Percentiles rank a stretch among this genome's conserved stretches.
Evolutionary conservation across 2,797 vertebrate species (phyloP).

Genomic region (Scolopax rusticola): DNA sequence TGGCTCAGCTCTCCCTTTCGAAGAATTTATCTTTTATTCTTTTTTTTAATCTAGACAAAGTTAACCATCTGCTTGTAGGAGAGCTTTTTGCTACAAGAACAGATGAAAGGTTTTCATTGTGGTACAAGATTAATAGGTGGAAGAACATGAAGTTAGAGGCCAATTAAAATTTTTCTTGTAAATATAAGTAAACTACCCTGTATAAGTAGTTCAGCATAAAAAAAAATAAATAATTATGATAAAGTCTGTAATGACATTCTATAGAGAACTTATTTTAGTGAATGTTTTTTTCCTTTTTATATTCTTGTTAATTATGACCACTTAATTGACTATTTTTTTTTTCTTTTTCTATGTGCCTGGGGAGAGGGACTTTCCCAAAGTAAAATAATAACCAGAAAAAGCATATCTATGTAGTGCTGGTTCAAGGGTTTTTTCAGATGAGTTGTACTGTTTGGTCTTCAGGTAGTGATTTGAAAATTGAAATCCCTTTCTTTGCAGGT

Average conservation of each 20-base stretch:
- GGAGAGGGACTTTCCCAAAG: neutral
- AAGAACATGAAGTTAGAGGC: neutral
- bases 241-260: neutral
- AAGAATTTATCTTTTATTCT: neutral
- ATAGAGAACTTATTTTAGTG: neutral
- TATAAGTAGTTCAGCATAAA: neutral
- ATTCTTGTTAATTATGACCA: neutral
- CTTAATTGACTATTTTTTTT: neutral
- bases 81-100: neutral
- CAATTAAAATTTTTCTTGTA: constrained; percentile 3
- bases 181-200: neutral
- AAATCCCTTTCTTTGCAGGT: neutral
- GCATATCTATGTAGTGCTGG: neutral
- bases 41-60: neutral
- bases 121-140: neutral
- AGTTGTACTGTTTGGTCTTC: neutral
- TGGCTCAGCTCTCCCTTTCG: neutral
- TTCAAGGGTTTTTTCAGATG: neutral
- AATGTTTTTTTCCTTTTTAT: neutral
- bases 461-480: neutral
- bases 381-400: neutral
- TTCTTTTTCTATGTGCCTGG: neutral
- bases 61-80: neutral
- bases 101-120: neutral
- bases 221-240: neutral